phyloP scores from a whole-genome alignment of 2,113 vertebrate genomes.

The Sceloporus undulatus region DNA sequence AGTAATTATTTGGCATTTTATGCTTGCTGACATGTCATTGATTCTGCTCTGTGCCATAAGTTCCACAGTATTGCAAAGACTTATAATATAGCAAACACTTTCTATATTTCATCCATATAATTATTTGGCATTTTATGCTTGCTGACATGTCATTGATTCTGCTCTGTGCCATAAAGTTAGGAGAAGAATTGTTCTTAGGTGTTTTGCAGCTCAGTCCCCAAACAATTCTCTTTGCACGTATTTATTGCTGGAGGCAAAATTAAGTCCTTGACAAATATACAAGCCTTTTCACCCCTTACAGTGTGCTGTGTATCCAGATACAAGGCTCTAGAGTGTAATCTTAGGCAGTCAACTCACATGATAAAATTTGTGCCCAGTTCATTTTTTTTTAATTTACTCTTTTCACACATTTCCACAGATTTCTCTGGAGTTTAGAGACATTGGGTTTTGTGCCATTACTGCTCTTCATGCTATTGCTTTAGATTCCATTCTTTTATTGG shows the following conservation, averaged over 20 bases:
- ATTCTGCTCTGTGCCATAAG: slow-evolving; percentile 16
- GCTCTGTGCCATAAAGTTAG: not conserved
- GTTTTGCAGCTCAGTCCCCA: slow-evolving; percentile 45
- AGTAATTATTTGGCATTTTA: slow-evolving; percentile 32
- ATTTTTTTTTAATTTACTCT: not conserved
- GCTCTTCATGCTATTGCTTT: not conserved
- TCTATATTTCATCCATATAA: slow-evolving; percentile 14
- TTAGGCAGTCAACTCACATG: not conserved
- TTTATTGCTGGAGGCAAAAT: slow-evolving; percentile 46
- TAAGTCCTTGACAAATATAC: slow-evolving; percentile 27
- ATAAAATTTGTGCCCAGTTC: not conserved
- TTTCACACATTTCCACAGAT: not conserved
- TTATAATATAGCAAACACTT: slow-evolving; percentile 6
- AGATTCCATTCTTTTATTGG: not conserved
- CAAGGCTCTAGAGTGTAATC: not conserved
- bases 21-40: slow-evolving; percentile 31
- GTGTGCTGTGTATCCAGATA: not conserved
- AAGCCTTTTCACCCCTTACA: not conserved
- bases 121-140: slow-evolving; percentile 32
- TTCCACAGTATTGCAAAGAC: not conserved
- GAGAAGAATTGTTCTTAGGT: slow-evolving; percentile 23
- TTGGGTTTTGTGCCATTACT: not conserved
- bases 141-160: slow-evolving; percentile 41
- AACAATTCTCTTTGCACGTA: not conserved
- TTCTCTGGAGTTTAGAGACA: not conserved